Conservation (phyloP, 35 echinoderm and acorn worm genomes). For the Acanthaster planci region DNA sequence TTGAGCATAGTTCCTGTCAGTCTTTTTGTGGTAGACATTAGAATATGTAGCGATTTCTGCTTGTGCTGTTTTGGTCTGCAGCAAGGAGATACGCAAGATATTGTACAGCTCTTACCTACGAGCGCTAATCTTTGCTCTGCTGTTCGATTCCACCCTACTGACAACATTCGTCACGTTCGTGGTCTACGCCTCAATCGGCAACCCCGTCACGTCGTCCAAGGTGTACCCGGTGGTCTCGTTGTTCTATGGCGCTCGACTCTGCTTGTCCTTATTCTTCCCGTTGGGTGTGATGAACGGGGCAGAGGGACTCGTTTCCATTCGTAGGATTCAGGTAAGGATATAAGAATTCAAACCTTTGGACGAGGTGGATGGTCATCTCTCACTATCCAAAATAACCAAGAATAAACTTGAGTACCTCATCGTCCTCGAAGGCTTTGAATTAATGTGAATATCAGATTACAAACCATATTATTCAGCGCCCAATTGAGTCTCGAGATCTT, state of each 20-base stretch:
- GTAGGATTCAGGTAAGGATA: constrained; percentile 65
- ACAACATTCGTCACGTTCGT: constrained; percentile 60
- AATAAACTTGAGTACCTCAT: too few relatives aligned
- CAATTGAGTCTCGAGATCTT: too few relatives aligned
- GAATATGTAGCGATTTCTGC: too few relatives aligned
- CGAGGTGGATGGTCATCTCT: too few relatives aligned
- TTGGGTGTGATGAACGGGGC: constrained; percentile 40
- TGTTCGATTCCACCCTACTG: constrained; percentile 32
- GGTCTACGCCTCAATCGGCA: constrained; percentile 50
- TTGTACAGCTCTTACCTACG: constrained; percentile 41
- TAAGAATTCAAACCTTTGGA: too few relatives aligned
- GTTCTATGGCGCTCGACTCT: constrained; percentile 51
- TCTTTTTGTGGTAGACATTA: too few relatives aligned
- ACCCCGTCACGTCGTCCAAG: constrained; percentile 37
- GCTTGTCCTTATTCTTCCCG: constrained; percentile 40
- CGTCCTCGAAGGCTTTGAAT: too few relatives aligned
- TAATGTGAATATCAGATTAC: too few relatives aligned
- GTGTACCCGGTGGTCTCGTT: constrained; percentile 68
- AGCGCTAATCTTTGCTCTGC: constrained; percentile 47
- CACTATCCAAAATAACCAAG: too few relatives aligned
- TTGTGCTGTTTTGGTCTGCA: not conserved
- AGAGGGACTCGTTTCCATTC: constrained; percentile 54
- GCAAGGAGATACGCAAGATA: constrained; percentile 74
- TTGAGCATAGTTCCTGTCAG: not conserved
- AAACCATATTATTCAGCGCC: too few relatives aligned